Evolutionary conservation across 1,140 invertebrate species (phyloP), one percentile per base, ranked within the genome.

Genomic region (Yoshiicerus persimilis): DNA sequence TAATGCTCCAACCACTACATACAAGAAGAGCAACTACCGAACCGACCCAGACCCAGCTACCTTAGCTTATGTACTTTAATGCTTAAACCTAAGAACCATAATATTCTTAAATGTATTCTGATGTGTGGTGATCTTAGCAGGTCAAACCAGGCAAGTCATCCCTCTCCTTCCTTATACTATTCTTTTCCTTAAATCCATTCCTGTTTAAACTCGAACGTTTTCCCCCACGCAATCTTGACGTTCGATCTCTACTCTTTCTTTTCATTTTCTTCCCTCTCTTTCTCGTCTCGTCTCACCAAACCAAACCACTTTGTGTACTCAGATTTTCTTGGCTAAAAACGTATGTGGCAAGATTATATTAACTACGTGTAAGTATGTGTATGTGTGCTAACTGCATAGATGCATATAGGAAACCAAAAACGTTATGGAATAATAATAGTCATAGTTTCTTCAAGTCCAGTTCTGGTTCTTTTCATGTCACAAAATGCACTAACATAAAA

Each of bases 181-280:
- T 56, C 30, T 36, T 80, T 38, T 38, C 25, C 34, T 80, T n/a
- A 38, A 38, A 36, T 80, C 34, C 75, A 38, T 34, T 80, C 75
- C 32, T 80, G 75, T 80, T 36, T 5, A 34, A 80, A 80, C 75
- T 20, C 16, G 75, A 80, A 80, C 75, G 75, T 80, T 80, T 80
- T 84, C 87, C 83, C 77, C 87, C 80, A 87, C 87, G 87, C 80
- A 88, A 84, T 88, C 87, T 88, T 75, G 47, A 83, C 86, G 86
- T 87, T 87, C 80, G 27, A 87, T 87, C 86, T 87, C 75, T 83
- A 38, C 27, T 62, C n/a, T 56, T 36, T 41, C 23, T 83, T 23
- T 87, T 80, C 80, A 56, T 41, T 83, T 41, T 41, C 41, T 32
- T 62, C 9, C 25, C 56, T 84, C 38, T 83, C 64, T 64, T 88